Base-by-base conservation (phyloP, 1,140 invertebrate genomes). In the Cydia strobilella region DNA sequence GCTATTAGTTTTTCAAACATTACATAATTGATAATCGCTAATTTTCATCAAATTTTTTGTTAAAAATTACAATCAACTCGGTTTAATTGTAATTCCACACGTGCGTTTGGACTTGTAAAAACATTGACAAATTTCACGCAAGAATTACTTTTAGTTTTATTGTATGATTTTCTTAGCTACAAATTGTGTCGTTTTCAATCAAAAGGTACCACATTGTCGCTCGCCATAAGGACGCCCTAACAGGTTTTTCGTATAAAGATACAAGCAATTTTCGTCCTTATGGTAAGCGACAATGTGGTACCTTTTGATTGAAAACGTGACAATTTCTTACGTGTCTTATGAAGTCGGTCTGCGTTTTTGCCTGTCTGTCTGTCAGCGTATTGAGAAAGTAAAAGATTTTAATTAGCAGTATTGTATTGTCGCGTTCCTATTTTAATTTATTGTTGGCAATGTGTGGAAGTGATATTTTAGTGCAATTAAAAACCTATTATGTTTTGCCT, bases 1-100 rank as follows among this genome's bases (percentile, higher is more conserved):
- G 45, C 15, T 12, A 15, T 15, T 48, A 0, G 18, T 59, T 59
- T 59, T 59, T 59, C 54, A 59, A 59, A 59, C 54, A 9, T n/a
- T 54, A 59, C 20, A 10, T 6, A 23, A 18, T 23, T n/a, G 54
- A 59, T 59, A 59, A 59, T 12, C 54, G 20, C 10, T 54, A 10
- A 51, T 51, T 59, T 59, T 54, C 51, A 54, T n/a, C 51, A 7
- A 54, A 9, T 54, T 59, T 59, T 59, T 59, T 23, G 54, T 51
- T 51, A 15, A 48, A 12, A 42, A 42, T 15, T n/a, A 15, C 13
- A 45, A 45, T 45, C 12, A 15, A 48, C 1, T 4, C 15, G 5
- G 18, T 59, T n/a, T n/a, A 23, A 59, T 9, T 23, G 20, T n/a
- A n/a, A 59, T 23, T 59, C 18, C 7, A 23, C 7, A 23, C 18